Evolutionary conservation across 2,113 vertebrate genomes (phyloP), one percentile per base, ranked within the genome.

Genomic region (Pholis gunnellus): DNA sequence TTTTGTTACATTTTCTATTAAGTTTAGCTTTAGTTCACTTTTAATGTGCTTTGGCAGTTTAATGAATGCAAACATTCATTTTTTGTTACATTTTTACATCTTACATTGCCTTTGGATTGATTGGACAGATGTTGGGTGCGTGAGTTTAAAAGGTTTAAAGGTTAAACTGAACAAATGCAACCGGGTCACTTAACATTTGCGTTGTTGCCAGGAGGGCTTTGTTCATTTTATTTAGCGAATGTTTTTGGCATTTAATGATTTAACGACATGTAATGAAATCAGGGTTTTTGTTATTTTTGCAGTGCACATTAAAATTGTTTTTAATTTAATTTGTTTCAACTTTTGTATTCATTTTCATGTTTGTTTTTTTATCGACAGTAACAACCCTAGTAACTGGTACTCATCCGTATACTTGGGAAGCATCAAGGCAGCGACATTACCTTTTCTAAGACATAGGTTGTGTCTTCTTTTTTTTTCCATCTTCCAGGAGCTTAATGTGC

Each of bases 401-500:
- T 68, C 27, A 44, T 77, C 27, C 15, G 8, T 34, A 11, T 18
- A 67, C 20, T 72, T 54, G 4, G 1, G 11, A 22, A 40, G 31
- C 17, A 40, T 50, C 29, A 73, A 82, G 9, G 68, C 59, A 61
- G 36, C 34, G 7, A 76, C 31, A 31, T 56, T 31, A 67, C 34
- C 15, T 78, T 65, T 56, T 71, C 20, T 65, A 52, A 81, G 10
- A 63, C 54, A 73, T 50, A 29, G 0, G 54, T 10, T 70, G 5
- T 83, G 1, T 81, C 9, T 73, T 13, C 75, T 78, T 38, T 75
- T 75, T 22, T 14, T 59, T 29, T 13, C 7, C 7, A 31, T 67
- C 77, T 48, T 75, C 0, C 82, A 99, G 98, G 98, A 99, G 85
- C 94, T 99, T 61, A 99, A 99, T 59, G 97, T 99, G 36, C 96